phyloP scores from a whole-genome alignment of 2,797 vertebrate genomes.

The Hypotaenidia okinawae region DNA sequence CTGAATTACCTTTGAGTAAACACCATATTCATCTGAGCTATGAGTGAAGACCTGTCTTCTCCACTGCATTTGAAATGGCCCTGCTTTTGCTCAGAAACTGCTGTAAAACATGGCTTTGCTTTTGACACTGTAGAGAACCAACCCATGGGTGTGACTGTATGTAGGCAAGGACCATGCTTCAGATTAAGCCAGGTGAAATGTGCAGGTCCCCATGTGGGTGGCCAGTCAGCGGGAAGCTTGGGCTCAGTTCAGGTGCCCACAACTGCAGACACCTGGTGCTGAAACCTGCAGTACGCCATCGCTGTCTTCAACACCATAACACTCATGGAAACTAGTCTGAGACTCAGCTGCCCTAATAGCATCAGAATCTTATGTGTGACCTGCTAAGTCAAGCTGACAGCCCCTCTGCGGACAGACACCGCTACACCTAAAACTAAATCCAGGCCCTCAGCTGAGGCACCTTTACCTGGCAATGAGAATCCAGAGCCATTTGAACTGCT shows the following conservation, averaged over 20 bases:
- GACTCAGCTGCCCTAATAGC: background rate
- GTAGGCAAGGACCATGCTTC: background rate
- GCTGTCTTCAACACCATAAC: background rate
- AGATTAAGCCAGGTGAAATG: background rate
- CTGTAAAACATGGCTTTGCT: background rate
- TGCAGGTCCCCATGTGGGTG: background rate
- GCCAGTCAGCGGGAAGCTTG: accelerated
- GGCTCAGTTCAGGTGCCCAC: background rate
- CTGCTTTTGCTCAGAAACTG: background rate
- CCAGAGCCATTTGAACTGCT: background rate
- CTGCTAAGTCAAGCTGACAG: background rate
- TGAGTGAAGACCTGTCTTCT: background rate
- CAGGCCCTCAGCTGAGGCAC: background rate
- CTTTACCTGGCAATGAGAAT: background rate
- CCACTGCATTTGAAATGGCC: background rate
- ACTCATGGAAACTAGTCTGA: background rate
- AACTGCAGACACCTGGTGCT: background rate
- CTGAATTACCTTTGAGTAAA: background rate
- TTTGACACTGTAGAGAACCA: background rate
- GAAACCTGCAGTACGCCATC: accelerated
- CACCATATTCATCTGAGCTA: background rate
- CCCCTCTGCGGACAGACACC: background rate
- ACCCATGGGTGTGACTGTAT: background rate
- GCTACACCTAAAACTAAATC: background rate
- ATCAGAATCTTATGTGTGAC: background rate